Evolutionary conservation across 2,113 vertebrate genomes (phyloP).

Genomic region (Nannobrachium achirus): DNA sequence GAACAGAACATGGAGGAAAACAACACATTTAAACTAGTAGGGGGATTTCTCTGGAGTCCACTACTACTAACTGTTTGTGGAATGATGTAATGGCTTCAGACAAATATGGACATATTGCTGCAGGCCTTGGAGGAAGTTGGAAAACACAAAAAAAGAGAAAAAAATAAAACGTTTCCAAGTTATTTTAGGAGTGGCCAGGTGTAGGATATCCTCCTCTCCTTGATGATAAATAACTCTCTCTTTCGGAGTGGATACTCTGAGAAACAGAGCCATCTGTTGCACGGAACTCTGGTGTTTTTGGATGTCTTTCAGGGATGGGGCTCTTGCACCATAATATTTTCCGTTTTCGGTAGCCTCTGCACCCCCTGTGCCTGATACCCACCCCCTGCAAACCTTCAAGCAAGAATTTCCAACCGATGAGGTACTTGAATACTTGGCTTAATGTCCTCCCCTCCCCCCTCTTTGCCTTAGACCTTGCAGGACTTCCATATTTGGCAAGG

Average conservation of each 20-base stretch:
- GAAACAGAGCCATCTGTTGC: slow-evolving; percentile 27
- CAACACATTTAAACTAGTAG: slow-evolving; percentile 29
- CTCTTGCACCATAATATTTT: slow-evolving; percentile 23
- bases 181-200: slow-evolving; percentile 47
- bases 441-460: background rate
- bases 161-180: slow-evolving; percentile 8
- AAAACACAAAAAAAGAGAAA: slow-evolving; percentile 1
- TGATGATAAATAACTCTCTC: slow-evolving; percentile 31
- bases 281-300: slow-evolving; percentile 29
- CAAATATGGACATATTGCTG: slow-evolving; percentile 48
- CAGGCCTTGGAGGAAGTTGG: slow-evolving; percentile 21
- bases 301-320: slow-evolving; percentile 13
- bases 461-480: background rate
- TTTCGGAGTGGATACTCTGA: background rate
- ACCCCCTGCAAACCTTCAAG: slow-evolving; percentile 31
- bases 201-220: slow-evolving; percentile 23
- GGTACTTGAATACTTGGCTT: slow-evolving; percentile 34
- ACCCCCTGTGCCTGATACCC: slow-evolving; percentile 8
- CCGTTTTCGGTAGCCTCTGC: slow-evolving; percentile 20
- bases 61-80: slow-evolving; percentile 42
- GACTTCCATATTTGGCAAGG: slow-evolving; percentile 28
- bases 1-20: slow-evolving; percentile 39
- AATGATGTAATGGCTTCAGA: slow-evolving; percentile 65
- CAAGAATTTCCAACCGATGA: slow-evolving; percentile 35
- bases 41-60: slow-evolving; percentile 41